A percentile compares a stretch with the other conserved stretches of the same genome.
Conservation (phyloP, 2,797 vertebrate genomes). For the Amblyopsis hoosieri region DNA sequence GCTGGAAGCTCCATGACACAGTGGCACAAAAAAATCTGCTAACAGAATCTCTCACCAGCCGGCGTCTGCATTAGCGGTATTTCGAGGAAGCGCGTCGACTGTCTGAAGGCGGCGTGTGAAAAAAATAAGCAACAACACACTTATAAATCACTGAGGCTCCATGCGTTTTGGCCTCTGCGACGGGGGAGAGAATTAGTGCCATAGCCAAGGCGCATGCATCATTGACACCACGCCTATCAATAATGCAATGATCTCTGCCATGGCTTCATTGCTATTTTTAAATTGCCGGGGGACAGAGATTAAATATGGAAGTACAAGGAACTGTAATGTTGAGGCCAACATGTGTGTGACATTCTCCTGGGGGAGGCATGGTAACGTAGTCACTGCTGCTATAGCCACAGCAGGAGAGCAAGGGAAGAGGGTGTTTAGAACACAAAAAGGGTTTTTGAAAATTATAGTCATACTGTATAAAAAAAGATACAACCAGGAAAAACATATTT, state of each 20-base stretch:
- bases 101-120: slow-evolving; percentile 15
- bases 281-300: slow-evolving; percentile 34
- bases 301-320: slow-evolving; percentile 42
- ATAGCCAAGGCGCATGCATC: slow-evolving; percentile 56
- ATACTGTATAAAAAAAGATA: too few relatives aligned
- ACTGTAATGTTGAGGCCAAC: slow-evolving; percentile 38
- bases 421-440: too few relatives aligned
- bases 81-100: slow-evolving; percentile 22
- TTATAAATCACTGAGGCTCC: slow-evolving; percentile 29
- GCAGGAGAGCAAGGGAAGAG: background rate
- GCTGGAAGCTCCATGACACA: slow-evolving; percentile 36
- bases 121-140: slow-evolving; percentile 38
- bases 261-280: slow-evolving; percentile 59
- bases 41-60: slow-evolving; percentile 44
- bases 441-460: too few relatives aligned
- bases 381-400: background rate
- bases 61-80: background rate
- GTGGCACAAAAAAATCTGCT: slow-evolving; percentile 57
- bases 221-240: slow-evolving; percentile 62
- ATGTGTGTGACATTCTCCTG: slow-evolving; percentile 29
- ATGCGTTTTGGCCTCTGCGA: slow-evolving; percentile 37
- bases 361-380: slow-evolving; percentile 4
- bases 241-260: slow-evolving; percentile 65
- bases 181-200: slow-evolving; percentile 46
- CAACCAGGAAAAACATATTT: too few relatives aligned